Base-by-base conservation (phyloP, 2,888 invertebrate genomes). In the Eulithis testata region DNA sequence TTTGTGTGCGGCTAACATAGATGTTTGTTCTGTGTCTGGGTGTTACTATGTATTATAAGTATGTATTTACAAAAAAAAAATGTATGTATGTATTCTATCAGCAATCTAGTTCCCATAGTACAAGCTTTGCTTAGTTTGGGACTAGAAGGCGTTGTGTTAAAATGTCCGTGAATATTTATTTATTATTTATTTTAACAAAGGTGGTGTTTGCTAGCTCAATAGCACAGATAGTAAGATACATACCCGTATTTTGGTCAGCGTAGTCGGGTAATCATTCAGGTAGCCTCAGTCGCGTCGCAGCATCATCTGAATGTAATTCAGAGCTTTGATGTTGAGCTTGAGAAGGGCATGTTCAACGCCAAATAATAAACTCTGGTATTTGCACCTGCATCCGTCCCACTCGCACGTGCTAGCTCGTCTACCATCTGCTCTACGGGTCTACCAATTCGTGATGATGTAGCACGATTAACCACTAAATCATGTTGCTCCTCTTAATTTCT, bases 371-470 rank as follows among this genome's bases (percentile, higher is more conserved):
- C 82, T 82, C 73, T 70, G 73, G 73, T 72, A 76, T 78, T 83
- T 77, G 84, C 92, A 91, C 90, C 92, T 92, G 92, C 91, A 83
- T 90, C 90, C 91, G 89, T 91, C 87, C 83, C 79, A 78, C 86
- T 81, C 89, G 90, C 91, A 86, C 91, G 91, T 88, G 91, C 90
- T 66, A 60, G 51, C 14, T 54, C 52, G 50, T 81, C 72, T 64
- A 72, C 79, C 85, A 77, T 75, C 78, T 71, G 68, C 68, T 65
- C 55, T 70, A 72, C 64, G 62, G 49, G 71, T 75, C 72, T 66
- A 67, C 44, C 60, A 63, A 62, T 71, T 62, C 45, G 64, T 58
- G 53, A 53, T 52, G 63, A 64, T 52, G 52, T 67, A 57, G 66
- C 11, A 27, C 12, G 51, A 5, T 43, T 61, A 0, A 14, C 43